Percentiles rank a stretch among this genome's conserved stretches.
phyloP scores from a whole-genome alignment of 2,113 vertebrate genomes.

The Pterocles gutturalis region DNA sequence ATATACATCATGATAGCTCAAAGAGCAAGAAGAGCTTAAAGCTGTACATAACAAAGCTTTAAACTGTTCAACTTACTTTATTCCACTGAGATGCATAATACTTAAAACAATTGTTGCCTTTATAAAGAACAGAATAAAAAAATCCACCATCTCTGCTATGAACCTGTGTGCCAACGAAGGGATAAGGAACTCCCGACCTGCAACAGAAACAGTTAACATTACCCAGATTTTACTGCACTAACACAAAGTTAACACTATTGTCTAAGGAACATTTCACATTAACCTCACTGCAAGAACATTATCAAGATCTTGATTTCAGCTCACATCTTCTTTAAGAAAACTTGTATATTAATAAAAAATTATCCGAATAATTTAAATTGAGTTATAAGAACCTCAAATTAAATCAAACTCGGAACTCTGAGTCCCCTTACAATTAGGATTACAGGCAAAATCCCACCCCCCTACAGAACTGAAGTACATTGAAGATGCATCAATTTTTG shows the following conservation, averaged over 20 bases:
- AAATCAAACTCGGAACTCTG: neutral
- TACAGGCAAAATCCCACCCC: neutral
- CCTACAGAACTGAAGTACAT: neutral
- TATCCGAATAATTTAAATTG: neutral
- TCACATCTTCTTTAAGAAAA: neutral
- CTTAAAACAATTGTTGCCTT: slow-evolving; percentile 93
- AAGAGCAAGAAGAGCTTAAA: neutral
- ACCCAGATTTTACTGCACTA: neutral
- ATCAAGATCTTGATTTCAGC: neutral
- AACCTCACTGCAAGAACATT: neutral
- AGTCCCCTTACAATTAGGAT: neutral
- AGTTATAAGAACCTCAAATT: neutral
- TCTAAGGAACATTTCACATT: neutral
- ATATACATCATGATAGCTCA: neutral
- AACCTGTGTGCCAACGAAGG: slow-evolving; percentile 92
- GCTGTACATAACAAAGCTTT: neutral
- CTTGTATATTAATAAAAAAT: neutral
- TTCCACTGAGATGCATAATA: slow-evolving; percentile 95
- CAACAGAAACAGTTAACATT: slow-evolving; percentile 28
- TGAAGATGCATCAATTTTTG: neutral
- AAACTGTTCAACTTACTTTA: slow-evolving; percentile 87
- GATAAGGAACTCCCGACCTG: slow-evolving; percentile 91
- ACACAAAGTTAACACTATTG: neutral
- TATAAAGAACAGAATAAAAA: slow-evolving; percentile 94
- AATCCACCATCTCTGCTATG: slow-evolving; percentile 94